phyloP scores from a whole-genome alignment of 2,888 invertebrate genomes.

The Carcina quercana region DNA sequence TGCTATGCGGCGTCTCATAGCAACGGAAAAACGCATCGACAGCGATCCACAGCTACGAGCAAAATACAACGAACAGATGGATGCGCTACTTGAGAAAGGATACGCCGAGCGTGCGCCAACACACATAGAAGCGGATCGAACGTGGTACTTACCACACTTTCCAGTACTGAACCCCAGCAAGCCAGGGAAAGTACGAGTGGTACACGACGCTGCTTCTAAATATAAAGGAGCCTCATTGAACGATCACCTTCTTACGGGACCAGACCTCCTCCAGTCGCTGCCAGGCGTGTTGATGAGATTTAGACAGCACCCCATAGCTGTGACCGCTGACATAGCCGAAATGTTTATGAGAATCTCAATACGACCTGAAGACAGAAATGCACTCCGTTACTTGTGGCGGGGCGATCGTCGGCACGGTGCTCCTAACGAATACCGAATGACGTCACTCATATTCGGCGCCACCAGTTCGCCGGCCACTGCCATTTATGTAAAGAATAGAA shows the following conservation, averaged over 20 bases:
- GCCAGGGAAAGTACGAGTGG: constrained; percentile 10
- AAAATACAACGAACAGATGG: no score
- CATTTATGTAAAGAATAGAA: constrained; percentile 19
- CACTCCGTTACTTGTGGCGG: constrained; percentile 16
- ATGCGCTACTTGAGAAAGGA: no score
- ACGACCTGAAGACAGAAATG: constrained; percentile 14
- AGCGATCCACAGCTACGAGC: no score
- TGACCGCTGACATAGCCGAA: constrained; percentile 16
- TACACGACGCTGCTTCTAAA: constrained; percentile 10
- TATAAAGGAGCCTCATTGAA: constrained; percentile 13
- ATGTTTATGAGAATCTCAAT: constrained; percentile 16
- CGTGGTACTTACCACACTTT: constrained; percentile 17
- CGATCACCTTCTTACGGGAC: constrained; percentile 13
- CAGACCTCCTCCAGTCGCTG: constrained; percentile 17
- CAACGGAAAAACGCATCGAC: no score
- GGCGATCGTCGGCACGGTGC: neutral
- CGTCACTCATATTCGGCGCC: constrained; percentile 15
- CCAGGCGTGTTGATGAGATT: constrained; percentile 19
- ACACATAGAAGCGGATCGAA: no score
- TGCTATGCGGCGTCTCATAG: no score
- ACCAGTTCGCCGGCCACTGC: constrained; percentile 19
- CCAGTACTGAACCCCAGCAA: no score
- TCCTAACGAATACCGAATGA: constrained; percentile 4
- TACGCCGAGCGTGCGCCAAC: no score
- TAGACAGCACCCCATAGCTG: constrained; percentile 10